Evolutionary conservation across 2,888 invertebrate genomes (phyloP).

Genomic region (Cryptus viduatorius): DNA sequence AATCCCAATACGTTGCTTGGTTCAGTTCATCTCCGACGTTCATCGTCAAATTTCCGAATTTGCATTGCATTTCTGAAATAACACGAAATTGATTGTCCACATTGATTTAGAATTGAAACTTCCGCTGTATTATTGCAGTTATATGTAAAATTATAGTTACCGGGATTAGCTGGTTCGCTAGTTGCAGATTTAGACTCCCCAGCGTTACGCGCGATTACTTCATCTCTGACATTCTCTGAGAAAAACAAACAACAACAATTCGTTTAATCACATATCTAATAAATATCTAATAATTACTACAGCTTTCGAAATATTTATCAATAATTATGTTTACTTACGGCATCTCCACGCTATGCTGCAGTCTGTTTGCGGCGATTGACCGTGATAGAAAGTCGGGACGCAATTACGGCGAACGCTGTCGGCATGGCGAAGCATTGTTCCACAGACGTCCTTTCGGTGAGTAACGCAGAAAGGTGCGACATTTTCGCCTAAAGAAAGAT

Average conservation of each 20-base stretch:
- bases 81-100: not conserved
- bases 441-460: constrained; percentile 68
- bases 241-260: constrained; percentile 28
- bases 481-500: constrained; percentile 71
- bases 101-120: not conserved
- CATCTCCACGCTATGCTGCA: constrained; percentile 76
- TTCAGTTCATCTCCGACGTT: constrained; percentile 68
- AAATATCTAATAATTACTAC: not conserved
- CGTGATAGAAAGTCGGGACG: constrained; percentile 72
- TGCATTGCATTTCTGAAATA: constrained; percentile 58
- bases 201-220: constrained; percentile 54
- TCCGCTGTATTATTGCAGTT: not conserved
- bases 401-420: constrained; percentile 71
- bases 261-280: not conserved
- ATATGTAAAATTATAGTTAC: constrained; percentile 16
- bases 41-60: constrained; percentile 68
- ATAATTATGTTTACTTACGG: constrained; percentile 74
- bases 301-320: not conserved
- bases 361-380: constrained; percentile 66
- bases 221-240: constrained; percentile 73
- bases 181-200: constrained; percentile 41
- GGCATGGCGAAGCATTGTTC: constrained; percentile 63
- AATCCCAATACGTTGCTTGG: constrained; percentile 53
- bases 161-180: constrained; percentile 10
- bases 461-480: constrained; percentile 76